A percentile compares a stretch with the other conserved stretches of the same genome.
phyloP scores from a whole-genome alignment of 2,113 vertebrate genomes.

The Salvelinus alpinus region DNA sequence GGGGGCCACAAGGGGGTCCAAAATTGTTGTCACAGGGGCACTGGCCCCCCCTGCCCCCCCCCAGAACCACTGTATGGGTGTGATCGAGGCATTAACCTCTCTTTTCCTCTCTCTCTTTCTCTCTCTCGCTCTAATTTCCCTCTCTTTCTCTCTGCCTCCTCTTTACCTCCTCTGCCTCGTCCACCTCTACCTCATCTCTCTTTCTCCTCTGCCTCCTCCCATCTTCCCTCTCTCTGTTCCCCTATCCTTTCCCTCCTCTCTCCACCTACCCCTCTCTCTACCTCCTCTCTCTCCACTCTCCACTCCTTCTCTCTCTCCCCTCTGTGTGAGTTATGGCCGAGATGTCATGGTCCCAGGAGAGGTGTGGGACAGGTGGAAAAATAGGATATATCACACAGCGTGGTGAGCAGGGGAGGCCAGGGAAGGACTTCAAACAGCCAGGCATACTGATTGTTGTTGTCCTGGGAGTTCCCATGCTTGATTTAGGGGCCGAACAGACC shows the following conservation, averaged over 20 bases:
- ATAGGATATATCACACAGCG: conserved; percentile 19
- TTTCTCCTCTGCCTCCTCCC: neutral
- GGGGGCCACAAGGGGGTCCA: too few species aligned
- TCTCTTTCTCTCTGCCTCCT: neutral
- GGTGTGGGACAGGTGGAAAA: conserved; percentile 28
- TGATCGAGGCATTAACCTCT: too few species aligned
- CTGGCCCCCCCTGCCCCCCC: too few species aligned
- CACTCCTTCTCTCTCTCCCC: conserved; percentile 11
- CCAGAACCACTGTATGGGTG: too few species aligned
- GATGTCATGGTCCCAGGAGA: conserved; percentile 6
- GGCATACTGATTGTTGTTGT: neutral
- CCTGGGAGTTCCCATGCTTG: conserved; percentile 8
- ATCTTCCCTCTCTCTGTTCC: conserved; percentile 16
- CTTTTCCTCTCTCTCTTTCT: conserved; percentile 15
- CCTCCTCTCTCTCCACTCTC: neutral
- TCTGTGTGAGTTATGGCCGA: conserved; percentile 31
- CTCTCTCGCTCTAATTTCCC: conserved; percentile 12
- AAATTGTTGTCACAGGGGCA: too few species aligned
- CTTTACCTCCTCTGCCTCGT: too few species aligned
- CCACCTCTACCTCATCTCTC: too few species aligned
- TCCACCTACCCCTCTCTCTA: conserved; percentile 7
- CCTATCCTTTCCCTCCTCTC: neutral
- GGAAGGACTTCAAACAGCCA: conserved; percentile 19
- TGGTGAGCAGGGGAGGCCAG: neutral
- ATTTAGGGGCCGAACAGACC: conserved; percentile 12